Base-by-base conservation (phyloP, 2,113 vertebrate species). In the Dipodomys ordii region DNA sequence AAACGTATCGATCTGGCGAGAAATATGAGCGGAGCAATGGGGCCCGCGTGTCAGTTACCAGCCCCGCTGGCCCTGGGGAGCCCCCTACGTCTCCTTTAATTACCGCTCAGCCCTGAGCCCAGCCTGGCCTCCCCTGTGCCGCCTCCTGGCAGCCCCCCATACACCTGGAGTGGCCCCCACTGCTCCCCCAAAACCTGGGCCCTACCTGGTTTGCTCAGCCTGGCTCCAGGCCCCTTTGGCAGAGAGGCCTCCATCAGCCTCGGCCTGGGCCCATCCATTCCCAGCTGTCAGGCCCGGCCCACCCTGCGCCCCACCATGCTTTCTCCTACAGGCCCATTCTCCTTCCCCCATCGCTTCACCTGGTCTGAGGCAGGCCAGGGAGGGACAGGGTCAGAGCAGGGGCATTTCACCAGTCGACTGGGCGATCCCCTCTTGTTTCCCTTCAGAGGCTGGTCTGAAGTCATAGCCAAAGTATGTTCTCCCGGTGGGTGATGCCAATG, bases 21-120 rank as follows among this genome's bases (percentile, higher is more conserved):
- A 99, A 99, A 99, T 99, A 99, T 99, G 99, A 99, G 99, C 98
- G 98, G 98, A 98, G 97, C 98, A 98, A 99, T 99, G 99, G 99
- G 99, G 99, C 98, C 98, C 98, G 98, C 98, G 98, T 99, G 99
- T 99, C 99, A 99, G 99, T 99, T 99, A 99, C 99, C 99, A 99
- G 99, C 99, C 99, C 99, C 98, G 98, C 99, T 98, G 98, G 98
- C 98, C 99, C 99, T 99, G 99, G 98, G 98, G 99, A 98, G 99
- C 98, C 97, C 97, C 98, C 96, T 96, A 87, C 97, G 98, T 98
- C 98, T 98, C 98, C 98, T 98, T 98, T 98, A 98, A 98, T 98
- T 98, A 98, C 97, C 95, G 97, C 97, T 97, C 96, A 97, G 96
- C 95, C 95, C 96, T 97, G 96, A 97, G 96, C 96, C 94, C 95